phyloP scores from a whole-genome alignment of 2,888 invertebrate species.

The Drosophila maculinotata region DNA sequence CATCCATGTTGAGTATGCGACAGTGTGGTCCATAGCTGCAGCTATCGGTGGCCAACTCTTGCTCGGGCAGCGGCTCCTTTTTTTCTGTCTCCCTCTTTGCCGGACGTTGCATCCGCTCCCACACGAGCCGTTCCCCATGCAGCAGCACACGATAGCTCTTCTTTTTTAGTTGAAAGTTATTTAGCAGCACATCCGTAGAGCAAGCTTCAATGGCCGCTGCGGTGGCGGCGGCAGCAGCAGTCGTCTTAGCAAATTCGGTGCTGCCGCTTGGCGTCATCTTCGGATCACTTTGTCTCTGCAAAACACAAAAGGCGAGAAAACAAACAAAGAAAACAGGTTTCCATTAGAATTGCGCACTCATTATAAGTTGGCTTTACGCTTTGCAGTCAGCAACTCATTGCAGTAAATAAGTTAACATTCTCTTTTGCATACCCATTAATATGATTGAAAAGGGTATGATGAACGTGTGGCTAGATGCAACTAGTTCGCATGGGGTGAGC shows the following conservation, averaged over 20 bases:
- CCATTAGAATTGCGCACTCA: slow-evolving; percentile 56
- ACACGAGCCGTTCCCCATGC: slow-evolving; percentile 87
- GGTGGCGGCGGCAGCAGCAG: slow-evolving; percentile 22
- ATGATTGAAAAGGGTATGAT: background rate
- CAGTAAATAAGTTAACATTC: slow-evolving; percentile 55
- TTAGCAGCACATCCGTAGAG: slow-evolving; percentile 83
- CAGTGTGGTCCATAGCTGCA: slow-evolving; percentile 60
- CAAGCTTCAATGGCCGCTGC: too few species aligned
- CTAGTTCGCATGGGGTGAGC: too few species aligned
- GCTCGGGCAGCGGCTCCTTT: slow-evolving; percentile 48
- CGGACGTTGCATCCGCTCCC: slow-evolving; percentile 86
- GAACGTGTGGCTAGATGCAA: too few species aligned
- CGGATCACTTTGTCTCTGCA: slow-evolving; percentile 45
- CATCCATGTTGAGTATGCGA: slow-evolving; percentile 72
- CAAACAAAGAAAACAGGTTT: slow-evolving; percentile 66
- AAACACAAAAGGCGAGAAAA: slow-evolving; percentile 30
- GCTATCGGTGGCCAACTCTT: slow-evolving; percentile 2
- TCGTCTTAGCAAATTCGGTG: slow-evolving; percentile 43
- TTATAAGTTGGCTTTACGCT: slow-evolving; percentile 1
- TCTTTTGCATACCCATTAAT: slow-evolving; percentile 20
- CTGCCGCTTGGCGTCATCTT: slow-evolving; percentile 70
- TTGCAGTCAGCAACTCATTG: slow-evolving; percentile 4
- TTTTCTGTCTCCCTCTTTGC: slow-evolving; percentile 21
- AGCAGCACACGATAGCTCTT: slow-evolving; percentile 88
- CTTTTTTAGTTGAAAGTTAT: slow-evolving; percentile 87